Base-by-base conservation (phyloP, 2,888 invertebrate genomes). In the Tortrix viridana region DNA sequence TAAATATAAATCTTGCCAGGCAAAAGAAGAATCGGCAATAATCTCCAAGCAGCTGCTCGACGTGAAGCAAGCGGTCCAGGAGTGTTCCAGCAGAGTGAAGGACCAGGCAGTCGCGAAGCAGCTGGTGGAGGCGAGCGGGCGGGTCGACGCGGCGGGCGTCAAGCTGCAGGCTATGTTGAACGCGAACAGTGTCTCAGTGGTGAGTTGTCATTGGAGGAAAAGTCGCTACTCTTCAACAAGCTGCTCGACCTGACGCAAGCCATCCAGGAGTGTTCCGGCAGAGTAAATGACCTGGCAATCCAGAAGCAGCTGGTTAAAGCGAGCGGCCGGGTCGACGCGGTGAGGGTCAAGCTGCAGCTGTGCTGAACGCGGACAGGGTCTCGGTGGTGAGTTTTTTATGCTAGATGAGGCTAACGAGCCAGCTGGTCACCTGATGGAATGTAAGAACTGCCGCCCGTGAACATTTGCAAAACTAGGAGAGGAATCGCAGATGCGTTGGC, bases 131-230 rank as follows among this genome's bases (percentile, higher is more conserved):
- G 71, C 71, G n/a, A 69, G 61, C 38, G 57, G 66, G 2, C 66
- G 67, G 1, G 62, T 80, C n/a, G 47, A 68, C 0, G 49, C 46
- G 1, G 69, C 72, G 5, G 69, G 75, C 0, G 66, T 63, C 0
- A 62, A 64, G 0, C 60, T 82, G 48, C 65, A 63, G 5, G 43
- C 43, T 0, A 61, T 53, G 0, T 60, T 80, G n/a, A 55, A 72
- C 5, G 47, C 56, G 0, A 58, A 65, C 0, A 56, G 60, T 2
- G 59, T 68, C 22, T 72, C 69, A 44, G 57, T 65, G 73, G 84
- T 82, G 59, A 67, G 74, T 62, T 19, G 3, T n/a, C n/a, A n/a
- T n/a, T n/a, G n/a, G 83, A 80, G 60, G 81, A 85, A 55, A 72
- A 67, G 3, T 69, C 65, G 0, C 65, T 68, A 1, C 65, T 85